Evolutionary conservation across 1,140 invertebrate genomes (phyloP).

Genomic region (Subanguina moxae): DNA sequence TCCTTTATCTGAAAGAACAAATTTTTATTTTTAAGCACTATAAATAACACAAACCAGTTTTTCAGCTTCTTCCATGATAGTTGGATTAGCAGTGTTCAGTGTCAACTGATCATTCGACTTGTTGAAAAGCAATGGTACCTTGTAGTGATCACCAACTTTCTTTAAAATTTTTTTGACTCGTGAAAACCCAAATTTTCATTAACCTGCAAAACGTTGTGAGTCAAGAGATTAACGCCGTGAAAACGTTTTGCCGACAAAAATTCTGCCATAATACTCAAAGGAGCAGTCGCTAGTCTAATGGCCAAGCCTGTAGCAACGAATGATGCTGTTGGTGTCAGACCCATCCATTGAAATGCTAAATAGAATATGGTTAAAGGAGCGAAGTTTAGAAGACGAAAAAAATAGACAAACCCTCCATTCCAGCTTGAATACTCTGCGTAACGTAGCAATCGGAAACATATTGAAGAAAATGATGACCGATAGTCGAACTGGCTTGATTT

Average conservation of each 20-base stretch:
- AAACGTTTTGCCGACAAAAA: background rate
- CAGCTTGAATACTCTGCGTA: too few species aligned
- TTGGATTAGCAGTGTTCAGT: background rate
- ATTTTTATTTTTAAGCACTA: too few species aligned
- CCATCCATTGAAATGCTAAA: background rate
- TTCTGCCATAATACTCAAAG: background rate
- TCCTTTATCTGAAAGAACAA: too few species aligned
- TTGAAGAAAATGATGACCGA: too few species aligned
- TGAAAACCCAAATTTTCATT: background rate
- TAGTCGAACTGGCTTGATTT: too few species aligned
- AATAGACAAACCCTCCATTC: too few species aligned
- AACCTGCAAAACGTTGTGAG: background rate
- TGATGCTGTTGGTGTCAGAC: background rate
- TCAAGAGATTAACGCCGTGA: background rate
- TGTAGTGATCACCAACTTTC: slow-evolving; percentile 1
- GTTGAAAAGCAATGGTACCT: background rate
- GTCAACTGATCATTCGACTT: background rate
- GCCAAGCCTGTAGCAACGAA: background rate
- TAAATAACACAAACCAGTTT: background rate
- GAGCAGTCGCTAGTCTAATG: background rate
- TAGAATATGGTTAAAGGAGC: too few species aligned
- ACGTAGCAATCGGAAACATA: too few species aligned
- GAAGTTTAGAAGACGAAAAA: too few species aligned
- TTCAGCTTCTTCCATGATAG: background rate
- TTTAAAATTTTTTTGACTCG: background rate